Conservation (phyloP, 92 coral and sea anemone species). For the Porites divaricata region DNA sequence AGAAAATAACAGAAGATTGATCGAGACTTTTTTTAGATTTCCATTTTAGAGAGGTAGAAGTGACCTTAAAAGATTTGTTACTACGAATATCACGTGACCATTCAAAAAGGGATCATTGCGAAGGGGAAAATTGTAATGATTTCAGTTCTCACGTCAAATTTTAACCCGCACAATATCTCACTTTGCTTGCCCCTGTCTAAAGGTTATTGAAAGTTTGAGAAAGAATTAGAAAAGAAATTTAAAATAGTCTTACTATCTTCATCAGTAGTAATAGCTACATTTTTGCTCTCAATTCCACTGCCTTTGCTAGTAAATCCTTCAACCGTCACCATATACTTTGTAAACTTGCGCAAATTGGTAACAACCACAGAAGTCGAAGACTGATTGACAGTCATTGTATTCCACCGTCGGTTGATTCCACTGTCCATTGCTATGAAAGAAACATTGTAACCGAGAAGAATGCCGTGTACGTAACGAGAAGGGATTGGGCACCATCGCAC, state of each 20-base stretch:
- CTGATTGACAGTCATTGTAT: constrained; percentile 32
- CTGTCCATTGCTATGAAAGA: constrained; percentile 49
- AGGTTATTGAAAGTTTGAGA: too few relatives aligned
- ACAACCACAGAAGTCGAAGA: constrained; percentile 47
- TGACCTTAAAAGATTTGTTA: too few relatives aligned
- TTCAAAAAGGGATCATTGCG: too few relatives aligned
- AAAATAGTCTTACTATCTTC: constrained; percentile 83
- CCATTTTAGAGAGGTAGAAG: too few relatives aligned
- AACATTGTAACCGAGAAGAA: constrained; percentile 78
- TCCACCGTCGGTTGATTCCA: constrained; percentile 32
- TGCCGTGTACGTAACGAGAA: constrained; percentile 60
- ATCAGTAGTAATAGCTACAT: constrained; percentile 66
- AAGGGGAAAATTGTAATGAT: too few relatives aligned
- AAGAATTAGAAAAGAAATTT: background rate
- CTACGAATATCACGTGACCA: too few relatives aligned
- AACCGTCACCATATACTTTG: constrained; percentile 76
- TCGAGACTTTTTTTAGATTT: too few relatives aligned
- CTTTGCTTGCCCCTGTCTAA: too few relatives aligned
- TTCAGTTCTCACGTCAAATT: too few relatives aligned
- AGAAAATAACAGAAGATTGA: too few relatives aligned
- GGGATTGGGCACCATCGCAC: constrained; percentile 80
- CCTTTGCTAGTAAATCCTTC: constrained; percentile 80
- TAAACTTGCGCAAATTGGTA: constrained; percentile 67
- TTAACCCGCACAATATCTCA: too few relatives aligned
- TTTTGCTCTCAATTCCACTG: constrained; percentile 69